Evolutionary conservation across 1,140 invertebrate species (phyloP).

Genomic region (Elysia chlorotica): DNA sequence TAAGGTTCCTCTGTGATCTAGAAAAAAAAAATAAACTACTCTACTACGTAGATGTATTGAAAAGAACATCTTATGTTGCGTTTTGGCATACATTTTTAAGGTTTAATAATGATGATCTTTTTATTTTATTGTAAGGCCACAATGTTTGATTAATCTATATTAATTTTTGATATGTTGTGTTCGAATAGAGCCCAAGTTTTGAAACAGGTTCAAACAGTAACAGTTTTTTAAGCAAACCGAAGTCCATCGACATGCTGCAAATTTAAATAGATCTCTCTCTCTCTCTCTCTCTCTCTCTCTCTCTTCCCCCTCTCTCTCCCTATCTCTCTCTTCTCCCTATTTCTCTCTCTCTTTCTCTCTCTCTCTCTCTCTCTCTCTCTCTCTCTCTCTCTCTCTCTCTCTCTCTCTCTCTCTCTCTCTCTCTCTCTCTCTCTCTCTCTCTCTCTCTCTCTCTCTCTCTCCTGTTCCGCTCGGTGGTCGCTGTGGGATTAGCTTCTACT

Average conservation of each 20-base stretch:
- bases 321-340: not conserved
- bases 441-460: not conserved
- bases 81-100: too few relatives aligned
- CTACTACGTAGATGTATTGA: too few relatives aligned
- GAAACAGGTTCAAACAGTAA: not conserved
- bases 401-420: not conserved
- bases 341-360: slow-evolving; percentile 2
- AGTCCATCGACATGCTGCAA: not conserved
- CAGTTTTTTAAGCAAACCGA: not conserved
- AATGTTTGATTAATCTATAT: too few relatives aligned
- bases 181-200: not conserved
- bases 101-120: too few relatives aligned
- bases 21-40: too few relatives aligned
- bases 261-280: not conserved
- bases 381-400: slow-evolving; percentile 6
- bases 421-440: not conserved
- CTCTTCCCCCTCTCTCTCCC: not conserved
- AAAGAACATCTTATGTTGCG: too few relatives aligned
- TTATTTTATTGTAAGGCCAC: too few relatives aligned
- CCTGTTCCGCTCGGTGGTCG: not conserved
- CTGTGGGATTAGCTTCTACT: not conserved
- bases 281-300: slow-evolving; percentile 1
- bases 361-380: not conserved
- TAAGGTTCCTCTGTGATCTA: too few relatives aligned
- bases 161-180: too few relatives aligned